Evolutionary conservation across 2,888 invertebrate species (phyloP).

Genomic region (Zele albiditarsus): DNA sequence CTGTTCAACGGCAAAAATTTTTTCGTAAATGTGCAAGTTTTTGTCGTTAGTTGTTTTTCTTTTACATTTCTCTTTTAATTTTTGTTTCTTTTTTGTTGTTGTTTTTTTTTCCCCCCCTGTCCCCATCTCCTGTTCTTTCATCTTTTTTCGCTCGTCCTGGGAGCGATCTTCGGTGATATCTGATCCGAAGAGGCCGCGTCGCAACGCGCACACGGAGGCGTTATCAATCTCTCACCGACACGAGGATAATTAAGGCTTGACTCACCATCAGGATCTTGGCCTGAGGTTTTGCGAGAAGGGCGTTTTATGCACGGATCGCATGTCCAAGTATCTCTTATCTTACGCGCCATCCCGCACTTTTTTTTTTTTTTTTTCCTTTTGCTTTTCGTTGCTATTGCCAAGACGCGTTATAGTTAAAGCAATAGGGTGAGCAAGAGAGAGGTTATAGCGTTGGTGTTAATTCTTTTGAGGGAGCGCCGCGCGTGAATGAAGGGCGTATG

Average conservation of each 20-base stretch:
- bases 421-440: conserved; percentile 28
- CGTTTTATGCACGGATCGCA: conserved; percentile 64
- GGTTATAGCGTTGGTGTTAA: conserved; percentile 15
- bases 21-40: conserved; percentile 18
- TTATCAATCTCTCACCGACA: conserved; percentile 59
- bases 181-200: conserved; percentile 33
- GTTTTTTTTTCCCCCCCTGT: neutral
- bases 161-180: conserved; percentile 34
- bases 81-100: conserved; percentile 17
- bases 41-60: conserved; percentile 28
- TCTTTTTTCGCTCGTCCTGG: conserved; percentile 22
- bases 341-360: conserved; percentile 62
- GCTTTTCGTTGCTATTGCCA: conserved; percentile 49
- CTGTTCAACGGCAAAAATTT: neutral
- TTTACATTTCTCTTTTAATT: neutral
- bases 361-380: conserved; percentile 45
- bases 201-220: conserved; percentile 41
- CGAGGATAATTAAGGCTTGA: conserved; percentile 59
- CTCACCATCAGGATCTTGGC: conserved; percentile 42
- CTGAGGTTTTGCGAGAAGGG: conserved; percentile 46
- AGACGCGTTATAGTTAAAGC: conserved; percentile 37
- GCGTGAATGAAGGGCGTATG: conserved; percentile 14
- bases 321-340: conserved; percentile 63
- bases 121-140: conserved; percentile 3
- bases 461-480: conserved; percentile 26